Conservation (phyloP, 2,797 vertebrate genomes). For the Premnoplex brunnescens region DNA sequence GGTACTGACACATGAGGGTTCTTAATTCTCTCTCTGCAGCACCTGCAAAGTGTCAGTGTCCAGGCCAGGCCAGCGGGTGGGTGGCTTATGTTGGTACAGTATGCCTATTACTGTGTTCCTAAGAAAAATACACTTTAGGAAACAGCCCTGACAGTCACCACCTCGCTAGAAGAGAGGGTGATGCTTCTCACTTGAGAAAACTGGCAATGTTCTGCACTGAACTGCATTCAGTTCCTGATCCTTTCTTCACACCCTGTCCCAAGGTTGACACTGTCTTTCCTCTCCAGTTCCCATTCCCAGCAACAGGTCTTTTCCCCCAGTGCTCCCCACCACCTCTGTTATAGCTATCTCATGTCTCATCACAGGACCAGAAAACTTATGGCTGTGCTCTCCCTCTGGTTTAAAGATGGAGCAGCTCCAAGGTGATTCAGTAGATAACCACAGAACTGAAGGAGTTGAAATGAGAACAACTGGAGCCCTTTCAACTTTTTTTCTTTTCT, state of each 20-base stretch:
- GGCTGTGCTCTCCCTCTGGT: fast-evolving
- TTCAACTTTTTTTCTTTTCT: not conserved
- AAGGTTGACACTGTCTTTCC: not conserved
- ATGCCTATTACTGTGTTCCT: not conserved
- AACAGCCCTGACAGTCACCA: not conserved
- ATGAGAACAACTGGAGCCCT: fast-evolving
- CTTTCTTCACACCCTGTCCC: not conserved
- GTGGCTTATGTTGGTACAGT: not conserved
- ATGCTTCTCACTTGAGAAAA: not conserved
- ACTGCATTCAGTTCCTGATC: not conserved
- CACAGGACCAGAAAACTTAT: fast-evolving
- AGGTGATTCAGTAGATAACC: fast-evolving
- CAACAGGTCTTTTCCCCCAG: not conserved
- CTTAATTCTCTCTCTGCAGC: not conserved
- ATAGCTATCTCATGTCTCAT: fast-evolving
- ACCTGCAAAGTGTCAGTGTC: not conserved
- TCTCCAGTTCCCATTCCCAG: fast-evolving
- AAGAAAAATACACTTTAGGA: not conserved
- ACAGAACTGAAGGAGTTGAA: not conserved
- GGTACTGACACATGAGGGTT: not conserved
- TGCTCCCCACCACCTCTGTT: fast-evolving
- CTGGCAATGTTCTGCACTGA: fast-evolving
- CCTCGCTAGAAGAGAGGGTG: not conserved
- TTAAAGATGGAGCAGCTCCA: not conserved
- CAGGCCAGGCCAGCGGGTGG: fast-evolving